Evolutionary conservation across 2,888 invertebrate species (phyloP).

Genomic region (Rhimphoctona megacephalus): DNA sequence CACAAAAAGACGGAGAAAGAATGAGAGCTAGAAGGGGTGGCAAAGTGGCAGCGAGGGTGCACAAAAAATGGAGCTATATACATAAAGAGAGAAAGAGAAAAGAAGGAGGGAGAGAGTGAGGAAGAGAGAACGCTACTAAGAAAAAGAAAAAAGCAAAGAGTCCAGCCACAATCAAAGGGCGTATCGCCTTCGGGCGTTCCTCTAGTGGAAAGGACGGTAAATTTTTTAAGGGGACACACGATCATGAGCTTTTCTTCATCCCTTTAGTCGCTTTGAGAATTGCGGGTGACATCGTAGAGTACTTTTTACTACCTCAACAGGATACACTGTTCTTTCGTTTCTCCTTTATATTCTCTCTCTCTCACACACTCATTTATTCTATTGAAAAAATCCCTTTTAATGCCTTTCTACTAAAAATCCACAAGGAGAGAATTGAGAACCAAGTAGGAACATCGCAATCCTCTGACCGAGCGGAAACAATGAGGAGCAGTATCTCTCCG

Average conservation of each 20-base stretch:
- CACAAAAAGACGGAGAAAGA: slow-evolving; percentile 15
- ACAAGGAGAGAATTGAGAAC: slow-evolving; percentile 22
- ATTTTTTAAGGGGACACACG: slow-evolving; percentile 75
- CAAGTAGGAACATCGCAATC: slow-evolving; percentile 50
- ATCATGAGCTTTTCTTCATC: slow-evolving; percentile 46
- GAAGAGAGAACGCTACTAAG: slow-evolving; percentile 38
- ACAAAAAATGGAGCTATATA: slow-evolving; percentile 43
- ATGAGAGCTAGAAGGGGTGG: slow-evolving; percentile 35
- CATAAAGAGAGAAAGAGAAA: slow-evolving; percentile 28
- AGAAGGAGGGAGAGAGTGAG: slow-evolving; percentile 21
- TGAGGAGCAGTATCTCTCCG: slow-evolving; percentile 72
- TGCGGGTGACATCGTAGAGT: slow-evolving; percentile 42
- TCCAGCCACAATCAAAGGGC: slow-evolving; percentile 73
- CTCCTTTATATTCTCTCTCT: slow-evolving; percentile 16
- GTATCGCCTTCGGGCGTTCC: slow-evolving; percentile 69
- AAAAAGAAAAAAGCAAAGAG: slow-evolving; percentile 66
- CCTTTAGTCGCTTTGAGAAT: slow-evolving; percentile 43
- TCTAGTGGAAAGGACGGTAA: slow-evolving; percentile 56
- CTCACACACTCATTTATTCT: slow-evolving; percentile 2
- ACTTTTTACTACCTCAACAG: slow-evolving; percentile 14
- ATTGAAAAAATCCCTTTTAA: slow-evolving; percentile 37
- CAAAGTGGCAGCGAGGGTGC: slow-evolving; percentile 59
- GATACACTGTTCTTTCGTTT: slow-evolving; percentile 24
- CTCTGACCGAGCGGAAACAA: slow-evolving; percentile 80
- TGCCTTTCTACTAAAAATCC: slow-evolving; percentile 32